Conservation (phyloP, 2,797 vertebrate species). For the Liparis tanakae region DNA sequence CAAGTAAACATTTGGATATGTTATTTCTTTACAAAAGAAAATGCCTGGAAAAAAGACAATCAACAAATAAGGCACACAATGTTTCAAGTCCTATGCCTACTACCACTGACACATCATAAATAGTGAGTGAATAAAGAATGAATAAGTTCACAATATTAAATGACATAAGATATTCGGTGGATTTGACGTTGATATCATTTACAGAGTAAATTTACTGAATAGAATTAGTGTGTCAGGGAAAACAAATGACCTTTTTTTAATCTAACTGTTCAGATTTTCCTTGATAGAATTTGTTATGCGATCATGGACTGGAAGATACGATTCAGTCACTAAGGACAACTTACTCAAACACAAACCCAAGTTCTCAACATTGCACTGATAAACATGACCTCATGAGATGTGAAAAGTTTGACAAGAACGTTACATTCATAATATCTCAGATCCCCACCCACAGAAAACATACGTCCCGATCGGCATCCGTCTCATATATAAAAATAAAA, state of each 20-base stretch:
- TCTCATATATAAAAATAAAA: constrained; percentile 40
- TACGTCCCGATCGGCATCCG: not conserved
- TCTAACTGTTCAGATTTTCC: not conserved
- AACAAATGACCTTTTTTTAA: not conserved
- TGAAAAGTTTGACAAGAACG: constrained; percentile 16
- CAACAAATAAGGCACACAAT: constrained; percentile 55
- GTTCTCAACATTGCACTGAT: constrained; percentile 44
- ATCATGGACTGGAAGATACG: not conserved
- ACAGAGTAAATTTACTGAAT: constrained; percentile 20
- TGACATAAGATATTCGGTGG: not conserved
- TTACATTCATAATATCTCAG: constrained; percentile 47
- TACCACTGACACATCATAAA: constrained; percentile 22
- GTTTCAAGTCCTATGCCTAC: constrained; percentile 41
- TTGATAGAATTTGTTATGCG: not conserved
- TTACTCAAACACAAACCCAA: not conserved
- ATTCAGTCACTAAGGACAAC: not conserved
- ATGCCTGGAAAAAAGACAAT: constrained; percentile 9
- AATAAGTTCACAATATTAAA: not conserved
- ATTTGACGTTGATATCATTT: not conserved
- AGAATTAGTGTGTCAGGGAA: constrained; percentile 4
- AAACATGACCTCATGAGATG: constrained; percentile 18
- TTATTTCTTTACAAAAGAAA: constrained; percentile 31
- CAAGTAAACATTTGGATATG: not conserved
- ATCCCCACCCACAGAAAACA: constrained; percentile 13
- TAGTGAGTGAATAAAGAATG: not conserved